Conservation (phyloP, 2,888 invertebrate species). For the Hylaea fasciaria region DNA sequence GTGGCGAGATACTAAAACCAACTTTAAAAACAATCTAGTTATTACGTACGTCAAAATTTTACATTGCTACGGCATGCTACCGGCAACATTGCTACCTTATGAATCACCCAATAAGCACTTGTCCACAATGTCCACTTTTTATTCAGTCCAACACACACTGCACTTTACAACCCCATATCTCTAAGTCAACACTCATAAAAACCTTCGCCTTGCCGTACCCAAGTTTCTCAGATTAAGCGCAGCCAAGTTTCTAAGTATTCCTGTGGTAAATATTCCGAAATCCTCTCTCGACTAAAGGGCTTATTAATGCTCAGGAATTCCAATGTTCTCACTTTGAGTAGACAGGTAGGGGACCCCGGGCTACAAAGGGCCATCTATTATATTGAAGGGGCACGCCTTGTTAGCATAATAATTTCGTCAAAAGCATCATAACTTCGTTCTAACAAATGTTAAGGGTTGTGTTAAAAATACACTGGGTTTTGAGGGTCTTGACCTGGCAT, state of each 20-base stretch:
- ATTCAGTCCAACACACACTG: too few relatives aligned
- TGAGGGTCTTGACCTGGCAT: conserved; percentile 9
- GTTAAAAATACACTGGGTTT: conserved; percentile 24
- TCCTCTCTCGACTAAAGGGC: conserved; percentile 61
- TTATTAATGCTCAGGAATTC: conserved; percentile 73
- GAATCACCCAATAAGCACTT: too few relatives aligned
- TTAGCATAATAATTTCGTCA: conserved; percentile 64
- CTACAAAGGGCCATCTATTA: conserved; percentile 67
- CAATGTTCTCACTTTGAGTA: conserved; percentile 63
- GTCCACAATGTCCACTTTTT: too few relatives aligned
- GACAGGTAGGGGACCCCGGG: conserved; percentile 58
- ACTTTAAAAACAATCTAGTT: too few relatives aligned
- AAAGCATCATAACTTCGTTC: conserved; percentile 44
- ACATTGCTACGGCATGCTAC: too few relatives aligned
- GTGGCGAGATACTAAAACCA: too few relatives aligned
- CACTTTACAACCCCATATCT: neutral
- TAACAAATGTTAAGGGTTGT: conserved; percentile 35
- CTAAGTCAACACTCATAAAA: conserved; percentile 14
- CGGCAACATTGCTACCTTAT: too few relatives aligned
- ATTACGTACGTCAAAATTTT: too few relatives aligned
- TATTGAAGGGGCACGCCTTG: conserved; percentile 59
- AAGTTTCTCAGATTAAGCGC: conserved; percentile 37
- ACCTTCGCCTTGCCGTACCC: conserved; percentile 36
- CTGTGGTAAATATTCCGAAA: conserved; percentile 66
- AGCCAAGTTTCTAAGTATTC: conserved; percentile 52